A percentile compares a stretch with the other conserved stretches of the same genome.
Evolutionary conservation across 2,797 vertebrate species (phyloP).

Genomic region (Danio aesculapii): DNA sequence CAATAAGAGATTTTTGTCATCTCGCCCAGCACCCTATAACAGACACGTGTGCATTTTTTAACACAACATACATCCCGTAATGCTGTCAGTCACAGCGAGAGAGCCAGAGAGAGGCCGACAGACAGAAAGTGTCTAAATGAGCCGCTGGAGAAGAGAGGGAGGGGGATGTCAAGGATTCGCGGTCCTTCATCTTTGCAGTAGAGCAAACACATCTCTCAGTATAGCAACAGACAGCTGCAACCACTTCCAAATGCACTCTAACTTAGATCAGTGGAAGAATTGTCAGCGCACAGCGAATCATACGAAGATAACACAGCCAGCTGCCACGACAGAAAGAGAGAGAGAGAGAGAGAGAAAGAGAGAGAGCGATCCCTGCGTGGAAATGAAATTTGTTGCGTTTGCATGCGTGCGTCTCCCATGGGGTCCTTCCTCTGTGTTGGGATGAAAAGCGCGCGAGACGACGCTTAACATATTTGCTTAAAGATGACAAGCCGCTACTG

Average conservation of each 20-base stretch:
- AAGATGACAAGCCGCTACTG: constrained; percentile 94
- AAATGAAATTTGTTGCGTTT: constrained; percentile 81
- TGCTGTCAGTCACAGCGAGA: constrained; percentile 92
- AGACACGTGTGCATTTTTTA: constrained; percentile 72
- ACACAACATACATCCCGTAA: constrained; percentile 87
- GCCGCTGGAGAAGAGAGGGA: constrained; percentile 83
- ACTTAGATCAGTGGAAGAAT: constrained; percentile 99
- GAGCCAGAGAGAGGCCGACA: constrained; percentile 84
- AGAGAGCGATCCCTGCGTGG: constrained; percentile 59
- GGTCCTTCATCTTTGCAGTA: constrained; percentile 99
- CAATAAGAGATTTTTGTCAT: too few species aligned
- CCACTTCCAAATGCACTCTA: constrained; percentile 99
- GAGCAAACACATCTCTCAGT: constrained; percentile 98
- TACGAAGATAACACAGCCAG: constrained; percentile 98
- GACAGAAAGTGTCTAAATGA: constrained; percentile 96
- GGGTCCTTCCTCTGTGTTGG: constrained; percentile 88
- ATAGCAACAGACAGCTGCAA: constrained; percentile 99
- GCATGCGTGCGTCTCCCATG: constrained; percentile 88
- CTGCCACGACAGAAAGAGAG: constrained; percentile 86
- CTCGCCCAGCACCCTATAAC: constrained; percentile 46
- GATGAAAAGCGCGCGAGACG: constrained; percentile 92
- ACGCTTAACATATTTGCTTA: constrained; percentile 99
- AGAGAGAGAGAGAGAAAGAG: constrained; percentile 41
- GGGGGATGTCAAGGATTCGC: constrained; percentile 98
- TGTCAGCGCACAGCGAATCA: constrained; percentile 95